Percentiles rank a stretch among this genome's conserved stretches.
phyloP scores from a whole-genome alignment of 2,888 invertebrate species.

The Ariolimax columbianus region DNA sequence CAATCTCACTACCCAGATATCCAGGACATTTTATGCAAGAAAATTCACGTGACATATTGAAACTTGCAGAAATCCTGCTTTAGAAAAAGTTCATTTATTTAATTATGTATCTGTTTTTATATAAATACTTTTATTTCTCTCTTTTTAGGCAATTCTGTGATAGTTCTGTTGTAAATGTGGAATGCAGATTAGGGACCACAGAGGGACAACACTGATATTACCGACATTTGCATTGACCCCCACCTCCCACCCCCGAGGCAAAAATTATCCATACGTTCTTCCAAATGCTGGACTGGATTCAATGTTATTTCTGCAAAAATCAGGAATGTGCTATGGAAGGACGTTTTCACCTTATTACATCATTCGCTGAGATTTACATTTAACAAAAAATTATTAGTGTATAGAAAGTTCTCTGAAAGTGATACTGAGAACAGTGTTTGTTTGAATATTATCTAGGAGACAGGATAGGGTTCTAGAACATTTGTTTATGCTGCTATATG shows the following conservation, averaged over 20 bases:
- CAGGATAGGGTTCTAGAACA: not conserved
- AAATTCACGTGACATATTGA: too few species aligned
- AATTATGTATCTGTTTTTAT: not conserved
- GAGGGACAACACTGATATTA: constrained; percentile 14
- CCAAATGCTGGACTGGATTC: not conserved
- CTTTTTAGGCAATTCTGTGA: constrained; percentile 22
- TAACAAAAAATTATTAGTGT: not conserved
- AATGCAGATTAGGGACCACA: not conserved
- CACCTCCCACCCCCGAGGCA: too few species aligned
- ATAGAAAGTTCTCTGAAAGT: not conserved
- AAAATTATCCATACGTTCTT: constrained; percentile 4
- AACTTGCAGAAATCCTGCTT: too few species aligned
- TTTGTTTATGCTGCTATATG: not conserved
- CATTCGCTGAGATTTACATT: not conserved
- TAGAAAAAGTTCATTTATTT: not conserved
- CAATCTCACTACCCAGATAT: too few species aligned
- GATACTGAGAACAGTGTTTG: not conserved
- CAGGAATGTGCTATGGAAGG: not conserved
- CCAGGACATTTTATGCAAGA: too few species aligned
- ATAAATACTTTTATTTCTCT: not conserved
- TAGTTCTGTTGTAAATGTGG: constrained; percentile 7
- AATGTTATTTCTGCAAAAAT: constrained; percentile 3
- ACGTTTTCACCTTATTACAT: not conserved
- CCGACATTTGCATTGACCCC: not conserved
- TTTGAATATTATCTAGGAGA: not conserved